Percentiles rank a stretch among this genome's conserved stretches.
These are phyloP conservation scores for Abscondita cerata DNA, from an alignment of 2,888 invertebrate species.

Conservation along the genomic window DNA sequence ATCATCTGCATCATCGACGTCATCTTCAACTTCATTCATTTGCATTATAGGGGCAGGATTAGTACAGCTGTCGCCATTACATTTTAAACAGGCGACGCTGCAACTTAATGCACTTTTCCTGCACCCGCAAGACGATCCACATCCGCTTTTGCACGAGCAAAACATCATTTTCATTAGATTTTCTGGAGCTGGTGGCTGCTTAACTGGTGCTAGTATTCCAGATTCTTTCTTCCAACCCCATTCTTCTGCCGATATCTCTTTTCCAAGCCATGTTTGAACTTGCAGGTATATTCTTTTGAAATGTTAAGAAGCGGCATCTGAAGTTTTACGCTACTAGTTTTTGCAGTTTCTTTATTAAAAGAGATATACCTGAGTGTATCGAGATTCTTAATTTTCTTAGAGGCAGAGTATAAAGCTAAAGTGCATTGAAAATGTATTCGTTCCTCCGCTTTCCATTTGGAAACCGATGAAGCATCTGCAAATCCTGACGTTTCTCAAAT, in stretches of 20 bases:
- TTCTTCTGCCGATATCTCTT: slow-evolving; percentile 22
- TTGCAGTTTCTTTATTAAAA: slow-evolving; percentile 28
- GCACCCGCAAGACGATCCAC: too few species aligned
- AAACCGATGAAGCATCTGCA: too few species aligned
- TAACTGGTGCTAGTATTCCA: slow-evolving; percentile 8
- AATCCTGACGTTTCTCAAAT: too few species aligned
- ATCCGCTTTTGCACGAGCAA: too few species aligned
- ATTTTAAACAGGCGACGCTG: background rate
- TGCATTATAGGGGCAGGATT: background rate
- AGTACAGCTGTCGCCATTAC: background rate
- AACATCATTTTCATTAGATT: too few species aligned
- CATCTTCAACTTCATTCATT: background rate
- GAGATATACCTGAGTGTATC: slow-evolving; percentile 13
- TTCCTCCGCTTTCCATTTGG: slow-evolving; percentile 12
- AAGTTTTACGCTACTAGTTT: slow-evolving; percentile 35
- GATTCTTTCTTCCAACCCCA: slow-evolving; percentile 20
- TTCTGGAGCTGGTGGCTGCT: slow-evolving; percentile 23
- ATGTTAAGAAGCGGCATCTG: slow-evolving; percentile 15
- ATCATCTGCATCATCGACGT: background rate
- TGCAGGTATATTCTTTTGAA: slow-evolving; percentile 20
- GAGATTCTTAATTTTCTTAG: background rate
- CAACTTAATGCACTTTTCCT: background rate
- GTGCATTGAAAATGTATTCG: slow-evolving; percentile 14
- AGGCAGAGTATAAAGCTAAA: slow-evolving; percentile 4
- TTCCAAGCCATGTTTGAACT: slow-evolving; percentile 21